Base-by-base conservation (phyloP, 1,140 invertebrate species). In the Drosophila bifasciata region DNA sequence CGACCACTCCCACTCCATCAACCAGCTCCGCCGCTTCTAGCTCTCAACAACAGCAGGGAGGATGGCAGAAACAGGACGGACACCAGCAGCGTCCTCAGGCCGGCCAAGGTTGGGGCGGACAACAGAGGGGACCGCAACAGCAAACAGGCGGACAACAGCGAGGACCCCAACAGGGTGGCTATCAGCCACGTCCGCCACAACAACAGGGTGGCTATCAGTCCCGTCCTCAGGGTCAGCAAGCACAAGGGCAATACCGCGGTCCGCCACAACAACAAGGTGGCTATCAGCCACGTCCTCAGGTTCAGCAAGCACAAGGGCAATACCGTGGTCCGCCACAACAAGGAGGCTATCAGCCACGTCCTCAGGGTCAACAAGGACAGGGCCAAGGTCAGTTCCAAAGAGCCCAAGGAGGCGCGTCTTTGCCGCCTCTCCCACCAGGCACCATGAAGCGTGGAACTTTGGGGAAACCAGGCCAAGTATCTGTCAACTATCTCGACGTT, bases 401-500 rank as follows among this genome's bases (percentile, higher is more conserved):
- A 21, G 43, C 66, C n/a, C 53, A 78, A 43, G 55, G 25, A 19
- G 44, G 58, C 4, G 53, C 39, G 9, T 13, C 23, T 2, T 16
- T 16, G 8, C 16, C 59, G 16, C 36, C 46, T 5, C 57, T 51
- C n/a, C 48, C 71, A 7, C 28, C 19, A 1, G 78, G 73, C 6
- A 57, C n/a, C 15, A 62, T 85, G 3, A 73, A 77, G 25, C 79
- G 88, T 4, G 94, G 93, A 1, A 93, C 81, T 0, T 2, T 36
- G 25, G 94, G 94, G 0, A 59, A 53, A 56, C 61, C 9, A 8
- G 93, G 93, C 16, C 15, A 39, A 25, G 91, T 95, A 0, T 91
- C 92, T 60, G 92, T 93, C 0, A 95, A 95, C 75, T 93, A 95
- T 92, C 81, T 95, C 9, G 19, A 75, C 21, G 72, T 95, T 0